Base-by-base conservation (phyloP, 2,888 invertebrate genomes). In the Cetonia aurata region DNA sequence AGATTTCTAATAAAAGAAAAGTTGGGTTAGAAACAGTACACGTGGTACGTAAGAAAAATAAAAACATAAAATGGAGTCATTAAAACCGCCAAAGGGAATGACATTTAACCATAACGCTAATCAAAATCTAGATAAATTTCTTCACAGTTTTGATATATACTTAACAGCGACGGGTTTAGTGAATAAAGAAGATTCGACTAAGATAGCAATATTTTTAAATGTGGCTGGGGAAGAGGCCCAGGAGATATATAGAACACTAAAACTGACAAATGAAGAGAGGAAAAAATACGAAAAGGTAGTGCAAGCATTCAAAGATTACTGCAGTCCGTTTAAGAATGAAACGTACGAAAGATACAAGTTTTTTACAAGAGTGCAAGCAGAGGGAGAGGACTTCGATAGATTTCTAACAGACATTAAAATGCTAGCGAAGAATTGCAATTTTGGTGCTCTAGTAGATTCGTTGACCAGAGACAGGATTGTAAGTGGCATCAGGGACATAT, bases 171-270 rank as follows among this genome's bases (percentile, higher is more conserved):
- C 25, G 4, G 25, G 25, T 3, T 25, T 25, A 3, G 25, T 4
- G 1, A 25, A 25, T 25, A 25, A 25, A 25, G 25, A 25, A 25
- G 25, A 25, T 25, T 1, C 25, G 4, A 25, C 25, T 3, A 25
- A 25, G 4, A 25, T 25, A 1, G 25, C 25, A 25, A 25, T 25
- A 25, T 25, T 25, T 25, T 4, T 25, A 25, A 25, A 25, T 4
- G 25, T 25, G 1, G 4, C 25, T 25, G 60, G 60, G 3, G 66
- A 74, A 31, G 77, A 76, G 33, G 74, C 74, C 0, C 73, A 74
- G 48, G 66, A 72, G 31, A 71, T 56, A 41, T 75, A 74, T 70
- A 13, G 48, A 37, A 77, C 75, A 9, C 75, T 77, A 17, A 62
- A 57, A 9, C 10, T 70, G 13, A 56, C 42, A 3, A 53, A 65